These are phyloP conservation scores for Glyphotaelius pellucidus DNA, from an alignment of 2,888 invertebrate species.

Conservation along the genomic window DNA sequence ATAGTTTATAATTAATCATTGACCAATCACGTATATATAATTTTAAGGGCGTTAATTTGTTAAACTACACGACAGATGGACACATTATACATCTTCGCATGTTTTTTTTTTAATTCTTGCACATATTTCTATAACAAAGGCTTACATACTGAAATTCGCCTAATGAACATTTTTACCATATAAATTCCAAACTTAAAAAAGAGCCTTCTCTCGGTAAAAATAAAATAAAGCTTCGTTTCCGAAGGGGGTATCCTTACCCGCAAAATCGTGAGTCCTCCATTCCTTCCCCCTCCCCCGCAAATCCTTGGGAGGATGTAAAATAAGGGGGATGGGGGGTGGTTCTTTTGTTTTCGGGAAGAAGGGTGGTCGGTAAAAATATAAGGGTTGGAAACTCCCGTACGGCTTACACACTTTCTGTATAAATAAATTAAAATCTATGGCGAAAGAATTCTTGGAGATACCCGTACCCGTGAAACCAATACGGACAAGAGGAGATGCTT, in stretches of 20 bases:
- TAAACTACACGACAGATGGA: too few species aligned
- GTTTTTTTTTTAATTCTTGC: neutral
- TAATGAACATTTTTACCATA: neutral
- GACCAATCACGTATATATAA: too few species aligned
- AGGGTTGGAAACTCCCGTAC: constrained; percentile 54
- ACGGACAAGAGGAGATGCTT: neutral
- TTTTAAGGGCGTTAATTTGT: too few species aligned
- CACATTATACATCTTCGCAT: too few species aligned
- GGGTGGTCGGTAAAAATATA: constrained; percentile 57
- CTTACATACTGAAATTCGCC: neutral
- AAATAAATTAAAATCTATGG: constrained; percentile 65
- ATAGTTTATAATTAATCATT: too few species aligned
- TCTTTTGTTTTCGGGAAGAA: constrained; percentile 64
- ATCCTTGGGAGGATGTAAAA: constrained; percentile 54
- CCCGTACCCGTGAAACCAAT: neutral
- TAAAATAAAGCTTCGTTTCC: constrained; percentile 41
- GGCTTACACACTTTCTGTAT: constrained; percentile 64
- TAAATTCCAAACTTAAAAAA: neutral
- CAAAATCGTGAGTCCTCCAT: constrained; percentile 60
- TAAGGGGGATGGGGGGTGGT: constrained; percentile 33
- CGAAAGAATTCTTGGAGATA: constrained; percentile 39
- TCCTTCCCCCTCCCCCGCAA: constrained; percentile 43
- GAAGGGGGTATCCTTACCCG: constrained; percentile 57
- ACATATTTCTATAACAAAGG: neutral
- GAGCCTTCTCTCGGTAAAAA: neutral